A percentile compares a stretch with the other conserved stretches of the same genome.
phyloP scores from a whole-genome alignment of 2,797 vertebrate genomes.

The Dendrocincla fuliginosa region DNA sequence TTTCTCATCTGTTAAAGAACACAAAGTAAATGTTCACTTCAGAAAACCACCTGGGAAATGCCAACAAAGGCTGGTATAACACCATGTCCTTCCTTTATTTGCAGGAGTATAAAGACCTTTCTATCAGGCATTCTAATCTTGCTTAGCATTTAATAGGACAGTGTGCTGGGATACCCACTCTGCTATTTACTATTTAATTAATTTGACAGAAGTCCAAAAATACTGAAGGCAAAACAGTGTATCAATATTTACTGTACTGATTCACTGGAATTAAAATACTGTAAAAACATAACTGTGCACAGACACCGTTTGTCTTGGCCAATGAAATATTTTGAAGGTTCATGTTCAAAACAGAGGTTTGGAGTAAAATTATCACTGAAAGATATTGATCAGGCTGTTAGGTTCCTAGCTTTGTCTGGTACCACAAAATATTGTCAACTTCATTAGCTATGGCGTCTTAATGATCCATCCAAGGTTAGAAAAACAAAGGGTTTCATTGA shows the following conservation, averaged over 20 bases:
- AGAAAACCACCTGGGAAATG: constrained; percentile 47
- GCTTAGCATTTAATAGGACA: constrained; percentile 53
- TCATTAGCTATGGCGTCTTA: background rate
- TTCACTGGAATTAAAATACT: constrained; percentile 71
- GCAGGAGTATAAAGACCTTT: constrained; percentile 33
- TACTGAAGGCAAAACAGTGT: constrained; percentile 66
- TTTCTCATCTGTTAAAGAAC: constrained; percentile 9
- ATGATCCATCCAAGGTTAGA: background rate
- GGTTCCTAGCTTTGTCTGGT: background rate
- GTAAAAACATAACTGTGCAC: constrained; percentile 64
- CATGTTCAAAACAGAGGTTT: constrained; percentile 33
- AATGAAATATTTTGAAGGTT: constrained; percentile 32
- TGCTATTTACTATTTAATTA: constrained; percentile 69
- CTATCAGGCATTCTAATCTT: constrained; percentile 54
- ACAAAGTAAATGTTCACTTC: constrained; percentile 35
- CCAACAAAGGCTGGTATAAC: constrained; percentile 35
- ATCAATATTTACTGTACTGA: constrained; percentile 75
- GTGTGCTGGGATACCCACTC: constrained; percentile 55
- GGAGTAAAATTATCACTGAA: constrained; percentile 29
- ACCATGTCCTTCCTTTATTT: constrained; percentile 33
- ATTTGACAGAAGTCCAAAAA: constrained; percentile 68
- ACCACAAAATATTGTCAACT: background rate
- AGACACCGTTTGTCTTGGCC: constrained; percentile 66
- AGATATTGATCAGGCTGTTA: constrained; percentile 34
- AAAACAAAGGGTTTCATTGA: constrained; percentile 26